phyloP scores from a whole-genome alignment of 2,113 vertebrate species.

The Dinomys branickii region DNA sequence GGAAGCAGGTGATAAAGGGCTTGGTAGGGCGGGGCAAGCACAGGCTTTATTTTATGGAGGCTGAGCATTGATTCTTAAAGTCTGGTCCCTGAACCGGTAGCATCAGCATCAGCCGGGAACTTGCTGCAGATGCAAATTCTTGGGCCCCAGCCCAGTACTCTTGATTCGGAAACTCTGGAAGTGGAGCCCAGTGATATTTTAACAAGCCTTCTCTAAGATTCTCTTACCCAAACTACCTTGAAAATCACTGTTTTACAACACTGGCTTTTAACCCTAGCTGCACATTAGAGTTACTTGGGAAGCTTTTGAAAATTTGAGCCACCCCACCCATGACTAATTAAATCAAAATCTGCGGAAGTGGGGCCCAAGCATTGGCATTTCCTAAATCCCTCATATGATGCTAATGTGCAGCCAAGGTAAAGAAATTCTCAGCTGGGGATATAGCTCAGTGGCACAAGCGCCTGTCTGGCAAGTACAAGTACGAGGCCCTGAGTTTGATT shows the following conservation, averaged over 20 bases:
- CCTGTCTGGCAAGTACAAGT: too few species aligned
- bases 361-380: neutral
- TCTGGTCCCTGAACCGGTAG: neutral
- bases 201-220: neutral
- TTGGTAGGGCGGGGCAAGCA: neutral
- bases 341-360: neutral
- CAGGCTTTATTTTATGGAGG: constrained; percentile 3
- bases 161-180: constrained; percentile 22
- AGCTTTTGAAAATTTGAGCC: neutral
- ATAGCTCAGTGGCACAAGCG: too few species aligned
- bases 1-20: neutral
- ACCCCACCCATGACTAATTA: neutral
- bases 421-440: neutral
- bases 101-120: neutral
- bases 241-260: neutral
- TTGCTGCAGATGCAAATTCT: constrained; percentile 32
- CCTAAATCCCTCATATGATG: neutral
- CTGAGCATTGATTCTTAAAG: neutral
- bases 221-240: neutral
- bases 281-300: neutral
- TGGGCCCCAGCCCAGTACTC: neutral
- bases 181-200: neutral
- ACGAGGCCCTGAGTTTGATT: too few species aligned
- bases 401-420: constrained; percentile 5
- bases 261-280: neutral